A percentile compares a stretch with the other conserved stretches of the same genome.
These are phyloP conservation scores for Diploptera punctata DNA, from an alignment of 2,888 invertebrate species.

Conservation along the genomic window DNA sequence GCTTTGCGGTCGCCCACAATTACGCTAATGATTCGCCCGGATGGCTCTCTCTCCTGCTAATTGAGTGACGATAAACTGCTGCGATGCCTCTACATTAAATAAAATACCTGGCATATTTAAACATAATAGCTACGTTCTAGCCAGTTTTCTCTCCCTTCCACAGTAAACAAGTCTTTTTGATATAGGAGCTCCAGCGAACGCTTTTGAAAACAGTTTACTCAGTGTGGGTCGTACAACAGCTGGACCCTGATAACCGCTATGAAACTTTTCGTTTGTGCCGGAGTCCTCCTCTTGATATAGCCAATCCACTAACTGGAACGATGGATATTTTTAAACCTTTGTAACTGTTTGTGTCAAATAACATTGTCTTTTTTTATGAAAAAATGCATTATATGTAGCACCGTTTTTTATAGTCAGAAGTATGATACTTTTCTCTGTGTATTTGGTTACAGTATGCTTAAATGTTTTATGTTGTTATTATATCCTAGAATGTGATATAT, in stretches of 20 bases:
- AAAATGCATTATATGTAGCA: too few species aligned
- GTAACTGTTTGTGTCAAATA: constrained; percentile 2
- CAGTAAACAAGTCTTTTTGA: constrained; percentile 23
- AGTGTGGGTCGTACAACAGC: constrained; percentile 7
- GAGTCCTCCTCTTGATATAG: neutral
- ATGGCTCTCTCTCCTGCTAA: constrained; percentile 19
- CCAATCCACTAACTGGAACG: neutral
- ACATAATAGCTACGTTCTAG: neutral
- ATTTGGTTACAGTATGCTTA: too few species aligned
- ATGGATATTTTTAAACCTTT: neutral
- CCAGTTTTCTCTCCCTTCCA: neutral
- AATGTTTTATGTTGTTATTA: too few species aligned
- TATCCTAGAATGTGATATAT: too few species aligned
- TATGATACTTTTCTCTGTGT: too few species aligned
- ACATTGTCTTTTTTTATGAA: neutral
- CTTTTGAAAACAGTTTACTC: constrained; percentile 17
- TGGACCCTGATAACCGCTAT: neutral
- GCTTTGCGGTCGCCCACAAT: constrained; percentile 32
- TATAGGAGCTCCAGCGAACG: constrained; percentile 13
- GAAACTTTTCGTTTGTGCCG: constrained; percentile 6
- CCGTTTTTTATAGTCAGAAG: too few species aligned
- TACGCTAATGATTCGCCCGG: constrained; percentile 36
- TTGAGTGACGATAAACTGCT: constrained; percentile 33
- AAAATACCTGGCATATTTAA: constrained; percentile 21
- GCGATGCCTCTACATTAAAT: neutral